Conservation (phyloP, 2,888 invertebrate species). For the Globia sparganii region DNA sequence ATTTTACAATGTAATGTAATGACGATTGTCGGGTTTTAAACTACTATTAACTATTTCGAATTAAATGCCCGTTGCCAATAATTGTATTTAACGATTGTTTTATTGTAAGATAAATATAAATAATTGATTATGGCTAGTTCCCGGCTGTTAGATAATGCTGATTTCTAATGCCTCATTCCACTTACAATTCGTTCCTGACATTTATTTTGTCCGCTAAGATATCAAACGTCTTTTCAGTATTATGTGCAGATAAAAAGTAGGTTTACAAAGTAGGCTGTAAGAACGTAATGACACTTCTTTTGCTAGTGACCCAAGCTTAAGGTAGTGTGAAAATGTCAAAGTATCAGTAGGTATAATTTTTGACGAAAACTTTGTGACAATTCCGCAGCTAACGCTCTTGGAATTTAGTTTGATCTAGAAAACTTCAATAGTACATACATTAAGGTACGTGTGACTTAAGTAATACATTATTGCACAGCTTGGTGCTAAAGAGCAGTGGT, state of each 20-base stretch:
- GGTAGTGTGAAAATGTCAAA: slow-evolving; percentile 49
- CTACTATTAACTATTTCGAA: neutral
- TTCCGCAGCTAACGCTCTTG: slow-evolving; percentile 30
- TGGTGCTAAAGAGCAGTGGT: no score
- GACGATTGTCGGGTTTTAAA: neutral
- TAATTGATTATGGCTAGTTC: neutral
- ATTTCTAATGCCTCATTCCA: slow-evolving; percentile 4
- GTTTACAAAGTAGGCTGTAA: slow-evolving; percentile 28
- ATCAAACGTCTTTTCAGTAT: slow-evolving; percentile 1
- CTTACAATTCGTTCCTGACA: neutral
- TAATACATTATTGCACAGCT: no score
- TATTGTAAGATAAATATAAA: neutral
- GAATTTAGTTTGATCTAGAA: slow-evolving; percentile 24
- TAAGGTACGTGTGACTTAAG: neutral
- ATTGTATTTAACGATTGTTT: slow-evolving; percentile 3
- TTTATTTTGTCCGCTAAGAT: neutral
- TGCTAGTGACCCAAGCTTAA: slow-evolving; percentile 19
- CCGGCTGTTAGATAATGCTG: neutral
- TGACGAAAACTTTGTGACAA: slow-evolving; percentile 35
- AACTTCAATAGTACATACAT: neutral
- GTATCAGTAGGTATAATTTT: slow-evolving; percentile 42
- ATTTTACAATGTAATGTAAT: slow-evolving; percentile 5
- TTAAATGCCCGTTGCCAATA: neutral
- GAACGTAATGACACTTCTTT: slow-evolving; percentile 35
- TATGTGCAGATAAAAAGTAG: slow-evolving; percentile 37